These are phyloP conservation scores for Melinaea marsaeus DNA, from an alignment of 2,888 invertebrate genomes.

Conservation along the genomic window DNA sequence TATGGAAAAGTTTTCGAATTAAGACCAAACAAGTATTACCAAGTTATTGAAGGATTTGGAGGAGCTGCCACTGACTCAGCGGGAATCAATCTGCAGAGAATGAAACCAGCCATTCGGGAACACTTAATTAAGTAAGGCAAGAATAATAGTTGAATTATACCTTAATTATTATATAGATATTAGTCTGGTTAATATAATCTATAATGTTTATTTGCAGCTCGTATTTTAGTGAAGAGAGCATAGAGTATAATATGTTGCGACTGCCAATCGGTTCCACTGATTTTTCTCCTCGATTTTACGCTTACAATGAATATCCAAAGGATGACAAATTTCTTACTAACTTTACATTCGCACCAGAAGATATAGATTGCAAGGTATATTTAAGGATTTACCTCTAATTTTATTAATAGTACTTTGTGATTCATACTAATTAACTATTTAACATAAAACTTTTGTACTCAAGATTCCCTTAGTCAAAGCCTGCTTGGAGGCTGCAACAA, in stretches of 20 bases:
- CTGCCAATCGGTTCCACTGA: conserved; percentile 89
- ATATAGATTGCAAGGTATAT: conserved; percentile 79
- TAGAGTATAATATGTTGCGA: conserved; percentile 84
- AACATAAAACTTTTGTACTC: neutral
- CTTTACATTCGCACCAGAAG: conserved; percentile 82
- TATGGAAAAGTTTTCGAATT: conserved; percentile 38
- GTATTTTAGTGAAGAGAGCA: conserved; percentile 81
- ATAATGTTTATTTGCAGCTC: conserved; percentile 70
- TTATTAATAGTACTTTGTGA: neutral
- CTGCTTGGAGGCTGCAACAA: conserved; percentile 46
- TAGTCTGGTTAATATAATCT: no score
- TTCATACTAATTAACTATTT: neutral
- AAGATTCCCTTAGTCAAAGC: conserved; percentile 61
- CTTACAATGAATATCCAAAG: conserved; percentile 79
- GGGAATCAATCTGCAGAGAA: conserved; percentile 79
- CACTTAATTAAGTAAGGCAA: conserved; percentile 29
- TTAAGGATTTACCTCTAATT: neutral
- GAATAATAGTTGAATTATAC: conserved; percentile 1
- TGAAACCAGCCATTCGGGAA: conserved; percentile 61
- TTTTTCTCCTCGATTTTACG: conserved; percentile 86
- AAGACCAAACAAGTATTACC: conserved; percentile 60
- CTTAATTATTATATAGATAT: neutral
- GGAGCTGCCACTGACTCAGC: conserved; percentile 86
- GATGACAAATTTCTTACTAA: conserved; percentile 74
- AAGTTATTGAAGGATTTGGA: conserved; percentile 86